Conservation (phyloP, 2,113 vertebrate genomes). For the Neodon shergylaensis region DNA sequence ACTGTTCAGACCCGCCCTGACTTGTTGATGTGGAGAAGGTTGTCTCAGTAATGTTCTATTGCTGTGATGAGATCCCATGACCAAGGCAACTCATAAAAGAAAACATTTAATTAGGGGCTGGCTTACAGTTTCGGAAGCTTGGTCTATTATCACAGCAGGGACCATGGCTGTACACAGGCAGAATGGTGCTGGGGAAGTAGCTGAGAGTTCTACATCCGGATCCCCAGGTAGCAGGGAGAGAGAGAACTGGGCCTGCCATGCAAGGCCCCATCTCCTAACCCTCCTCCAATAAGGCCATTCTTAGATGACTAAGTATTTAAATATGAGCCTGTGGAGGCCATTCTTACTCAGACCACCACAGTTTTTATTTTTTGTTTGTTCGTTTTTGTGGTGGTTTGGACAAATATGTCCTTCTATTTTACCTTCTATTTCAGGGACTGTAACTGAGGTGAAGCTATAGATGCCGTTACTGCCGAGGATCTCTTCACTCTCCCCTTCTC, state of each 20-base stretch:
- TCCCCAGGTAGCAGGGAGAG: background rate
- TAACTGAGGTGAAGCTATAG: background rate
- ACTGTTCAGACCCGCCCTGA: background rate
- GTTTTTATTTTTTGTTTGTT: background rate
- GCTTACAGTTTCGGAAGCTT: background rate
- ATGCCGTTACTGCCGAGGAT: background rate
- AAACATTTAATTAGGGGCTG: background rate
- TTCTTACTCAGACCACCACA: background rate
- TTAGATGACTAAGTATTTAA: background rate
- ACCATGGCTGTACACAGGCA: background rate
- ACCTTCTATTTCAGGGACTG: background rate
- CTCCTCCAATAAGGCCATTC: background rate
- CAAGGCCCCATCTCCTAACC: background rate
- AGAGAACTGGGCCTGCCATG: background rate
- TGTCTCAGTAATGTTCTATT: background rate
- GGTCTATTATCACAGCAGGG: background rate
- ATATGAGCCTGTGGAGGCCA: background rate
- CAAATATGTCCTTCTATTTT: background rate
- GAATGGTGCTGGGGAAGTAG: background rate
- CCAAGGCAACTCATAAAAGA: background rate
- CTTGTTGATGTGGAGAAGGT: background rate
- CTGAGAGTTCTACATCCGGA: background rate
- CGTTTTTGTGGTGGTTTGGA: background rate
- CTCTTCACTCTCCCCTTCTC: background rate
- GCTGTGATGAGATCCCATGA: background rate